Evolutionary conservation across 2,113 vertebrate genomes (phyloP).

Genomic region (Semnopithecus entellus): DNA sequence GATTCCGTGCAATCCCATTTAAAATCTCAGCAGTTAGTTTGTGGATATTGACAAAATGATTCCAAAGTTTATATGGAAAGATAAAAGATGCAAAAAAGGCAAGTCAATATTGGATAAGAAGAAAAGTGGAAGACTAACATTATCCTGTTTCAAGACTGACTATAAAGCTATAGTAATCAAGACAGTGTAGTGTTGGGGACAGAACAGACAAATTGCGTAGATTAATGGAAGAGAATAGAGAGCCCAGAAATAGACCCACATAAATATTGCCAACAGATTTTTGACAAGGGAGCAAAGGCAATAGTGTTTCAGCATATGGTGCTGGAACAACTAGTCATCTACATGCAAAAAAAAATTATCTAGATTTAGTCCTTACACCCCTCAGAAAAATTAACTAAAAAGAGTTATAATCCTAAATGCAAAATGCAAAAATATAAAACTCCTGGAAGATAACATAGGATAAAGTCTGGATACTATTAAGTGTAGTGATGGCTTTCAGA

Average conservation of each 20-base stretch:
- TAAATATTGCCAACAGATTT: neutral
- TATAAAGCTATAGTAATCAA: neutral
- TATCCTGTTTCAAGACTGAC: neutral
- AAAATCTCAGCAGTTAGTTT: neutral
- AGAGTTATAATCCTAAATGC: neutral
- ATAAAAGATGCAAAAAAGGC: neutral
- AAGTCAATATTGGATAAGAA: neutral
- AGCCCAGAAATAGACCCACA: neutral
- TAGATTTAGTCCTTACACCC: neutral
- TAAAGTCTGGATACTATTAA: neutral
- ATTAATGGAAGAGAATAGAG: neutral
- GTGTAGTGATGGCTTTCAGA: neutral
- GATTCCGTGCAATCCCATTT: neutral
- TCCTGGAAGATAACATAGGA: neutral
- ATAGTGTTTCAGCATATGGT: neutral
- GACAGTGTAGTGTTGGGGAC: neutral
- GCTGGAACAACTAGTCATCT: neutral
- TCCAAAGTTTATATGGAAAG: neutral
- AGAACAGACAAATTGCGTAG: neutral
- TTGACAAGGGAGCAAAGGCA: neutral
- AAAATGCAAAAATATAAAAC: neutral
- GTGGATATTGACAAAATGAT: neutral
- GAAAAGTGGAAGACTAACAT: neutral
- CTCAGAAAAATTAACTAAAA: neutral
- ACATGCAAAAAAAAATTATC: neutral